A percentile compares a stretch with the other conserved stretches of the same genome.
These are phyloP conservation scores for Ceratosolen fusciceps DNA, from an alignment of 1,140 invertebrate genomes.

Conservation along the genomic window DNA sequence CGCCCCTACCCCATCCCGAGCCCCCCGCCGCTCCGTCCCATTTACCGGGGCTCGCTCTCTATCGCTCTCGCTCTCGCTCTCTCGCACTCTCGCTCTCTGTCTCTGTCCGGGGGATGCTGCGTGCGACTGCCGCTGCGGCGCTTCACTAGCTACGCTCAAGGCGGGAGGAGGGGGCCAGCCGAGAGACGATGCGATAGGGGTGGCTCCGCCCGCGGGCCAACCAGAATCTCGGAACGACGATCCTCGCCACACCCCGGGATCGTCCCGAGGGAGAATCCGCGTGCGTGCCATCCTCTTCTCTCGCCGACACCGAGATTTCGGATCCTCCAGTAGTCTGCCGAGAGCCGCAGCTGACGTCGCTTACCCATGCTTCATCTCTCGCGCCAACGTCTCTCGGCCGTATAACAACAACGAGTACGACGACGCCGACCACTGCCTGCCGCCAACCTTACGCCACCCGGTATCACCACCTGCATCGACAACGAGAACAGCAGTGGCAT, in stretches of 20 bases:
- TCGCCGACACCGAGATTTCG: conserved; percentile 57
- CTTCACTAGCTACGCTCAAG: conserved; percentile 12
- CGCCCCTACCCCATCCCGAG: too few relatives aligned
- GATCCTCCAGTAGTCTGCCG: conserved; percentile 67
- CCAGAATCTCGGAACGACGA: conserved; percentile 64
- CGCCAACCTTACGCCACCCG: background rate
- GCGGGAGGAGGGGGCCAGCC: conserved; percentile 34
- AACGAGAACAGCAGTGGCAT: too few relatives aligned
- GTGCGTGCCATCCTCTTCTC: conserved; percentile 70
- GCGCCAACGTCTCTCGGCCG: background rate
- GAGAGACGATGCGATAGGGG: conserved; percentile 63
- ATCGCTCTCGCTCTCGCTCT: too few relatives aligned
- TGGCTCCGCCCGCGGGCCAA: conserved; percentile 71
- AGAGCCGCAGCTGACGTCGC: conserved; percentile 68
- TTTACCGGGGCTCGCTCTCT: too few relatives aligned
- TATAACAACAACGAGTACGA: background rate
- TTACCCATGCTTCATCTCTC: conserved; percentile 39
- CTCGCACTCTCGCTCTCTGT: too few relatives aligned
- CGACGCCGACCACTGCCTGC: background rate
- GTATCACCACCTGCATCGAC: background rate
- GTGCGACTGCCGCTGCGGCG: conserved; percentile 40
- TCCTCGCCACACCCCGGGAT: conserved; percentile 69
- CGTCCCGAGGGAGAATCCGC: conserved; percentile 63
- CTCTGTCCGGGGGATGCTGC: conserved; percentile 59
- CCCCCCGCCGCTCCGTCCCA: too few relatives aligned